Base-by-base conservation (phyloP, 2,888 invertebrate genomes). In the Troilus luridus region DNA sequence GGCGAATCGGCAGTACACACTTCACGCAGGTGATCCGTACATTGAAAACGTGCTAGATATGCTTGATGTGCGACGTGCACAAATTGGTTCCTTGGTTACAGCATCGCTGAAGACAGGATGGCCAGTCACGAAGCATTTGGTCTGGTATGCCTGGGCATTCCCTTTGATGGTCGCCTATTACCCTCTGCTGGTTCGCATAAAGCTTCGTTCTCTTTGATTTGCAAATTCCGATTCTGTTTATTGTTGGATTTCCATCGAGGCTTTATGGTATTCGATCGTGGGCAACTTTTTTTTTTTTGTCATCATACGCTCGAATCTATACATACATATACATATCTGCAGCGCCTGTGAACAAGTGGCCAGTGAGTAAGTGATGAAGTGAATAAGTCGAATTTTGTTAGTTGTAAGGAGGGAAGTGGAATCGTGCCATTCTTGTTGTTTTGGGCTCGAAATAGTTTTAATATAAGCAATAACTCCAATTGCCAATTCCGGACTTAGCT, bases 121-220 rank as follows among this genome's bases (percentile, higher is more conserved):
- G 72, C 41, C 72, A 77, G 72, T 77, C 72, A 77, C 72, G 72
- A 77, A 77, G 17, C 72, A 77, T 77, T 77, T 19, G 72, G 72
- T 77, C 72, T 77, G 72, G 72, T 77, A 77, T 77, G 27, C 72
- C 41, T 0, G 27, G 0, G 72, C 72, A 41, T 77, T 77, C 72
- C 72, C 8, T 19, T 19, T 17, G 27, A 41, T 77, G 41, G 17
- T 77, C 41, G 17, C 27, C 72, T 27, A 77, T 41, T 41, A 77
- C 27, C 27, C 41, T 67, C 27, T 14, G 24, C 9, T 41, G 41
- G 27, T 41, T 77, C 27, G 9, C 27, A 77, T 27, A 77, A 67
- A 77, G 12, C 14, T 24, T 67, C 5, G 2, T 67, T 67, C 67
- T 11, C 24, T 67, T 67, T 5, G 24, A 14, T 67, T 12, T 7